Evolutionary conservation across 2,113 vertebrate genomes (phyloP).

Genomic region (Campylomormyrus tamandua): DNA sequence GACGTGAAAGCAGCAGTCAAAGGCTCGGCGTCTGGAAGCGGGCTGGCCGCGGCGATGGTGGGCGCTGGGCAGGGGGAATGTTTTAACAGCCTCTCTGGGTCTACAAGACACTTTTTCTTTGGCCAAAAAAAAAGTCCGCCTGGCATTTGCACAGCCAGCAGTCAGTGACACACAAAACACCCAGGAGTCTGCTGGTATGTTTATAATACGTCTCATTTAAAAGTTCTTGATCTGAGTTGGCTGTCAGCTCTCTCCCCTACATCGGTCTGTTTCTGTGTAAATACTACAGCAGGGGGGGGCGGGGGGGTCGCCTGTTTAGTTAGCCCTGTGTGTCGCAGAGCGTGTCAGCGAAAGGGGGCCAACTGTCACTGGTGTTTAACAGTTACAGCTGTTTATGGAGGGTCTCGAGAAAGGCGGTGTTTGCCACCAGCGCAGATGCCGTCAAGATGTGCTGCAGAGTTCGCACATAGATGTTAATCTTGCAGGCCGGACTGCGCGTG

Average conservation of each 20-base stretch:
- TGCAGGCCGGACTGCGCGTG: no score
- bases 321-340: conserved; percentile 30
- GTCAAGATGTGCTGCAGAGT: conserved; percentile 16
- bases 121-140: neutral
- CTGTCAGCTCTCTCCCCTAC: conserved; percentile 10
- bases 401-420: conserved; percentile 12
- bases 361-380: conserved; percentile 35
- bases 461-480: neutral
- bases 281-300: conserved; percentile 23
- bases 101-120: conserved; percentile 13
- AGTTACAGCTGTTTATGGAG: conserved; percentile 27
- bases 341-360: conserved; percentile 25
- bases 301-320: conserved; percentile 25
- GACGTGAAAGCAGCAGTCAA: neutral
- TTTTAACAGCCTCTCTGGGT: conserved; percentile 11
- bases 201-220: conserved; percentile 15
- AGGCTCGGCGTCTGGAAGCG: neutral
- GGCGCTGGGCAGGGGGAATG: neutral
- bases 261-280: conserved; percentile 17
- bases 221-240: conserved; percentile 9
- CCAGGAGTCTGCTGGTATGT: neutral
- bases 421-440: conserved; percentile 20
- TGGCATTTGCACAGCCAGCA: neutral
- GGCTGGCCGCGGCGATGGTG: neutral
- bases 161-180: neutral